Evolutionary conservation across 2,888 invertebrate species (phyloP), one percentile per base, ranked within the genome.

Genomic region (Lucinisca nassula): DNA sequence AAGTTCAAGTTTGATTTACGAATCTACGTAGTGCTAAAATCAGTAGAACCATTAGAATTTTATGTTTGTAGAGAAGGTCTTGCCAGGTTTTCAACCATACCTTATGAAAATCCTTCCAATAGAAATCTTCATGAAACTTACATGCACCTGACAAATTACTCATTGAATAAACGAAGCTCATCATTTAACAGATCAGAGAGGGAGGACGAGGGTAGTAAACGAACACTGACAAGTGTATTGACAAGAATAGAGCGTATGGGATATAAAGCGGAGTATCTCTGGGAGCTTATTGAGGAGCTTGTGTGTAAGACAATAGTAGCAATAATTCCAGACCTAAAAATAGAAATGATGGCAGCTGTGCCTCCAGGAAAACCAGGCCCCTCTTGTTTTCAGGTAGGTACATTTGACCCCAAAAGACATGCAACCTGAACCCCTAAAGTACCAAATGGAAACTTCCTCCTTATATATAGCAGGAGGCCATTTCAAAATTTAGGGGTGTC

Each of bases 131-230:
- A 95, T 82, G 96, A 97, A 85, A 91, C 96, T 0, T 97, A 94
- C 92, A 96, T 97, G 94, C 97, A 97, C 92, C 92, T 97, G 85
- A 97, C 97, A 3, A 97, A 97, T 91, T 97, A 97, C 91, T 97
- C 97, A 0, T 93, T 97, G 76, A 97, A 97, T 90, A 97, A 97
- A 91, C 91, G 93, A 45, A 96, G 96, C 90, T 92, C 93, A 27
- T 93, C 95, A 14, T 97, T 97, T 89, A 94, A 96, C 70, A 96
- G 95, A 72, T 95, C 96, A 4, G 95, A 96, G 24, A 92, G 93
- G 17, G 94, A 95, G 21, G 94, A 95, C 76, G 95, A 95, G 90
- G 97, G 97, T 4, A 96, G 96, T 90, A 97, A 97, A 87, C 91
- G 97, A 24, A 96, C 97, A 3, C 91, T 97, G 79, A 95, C 95